Base-by-base conservation (phyloP, 1,140 invertebrate species). In the Oryctes rhinoceros region DNA sequence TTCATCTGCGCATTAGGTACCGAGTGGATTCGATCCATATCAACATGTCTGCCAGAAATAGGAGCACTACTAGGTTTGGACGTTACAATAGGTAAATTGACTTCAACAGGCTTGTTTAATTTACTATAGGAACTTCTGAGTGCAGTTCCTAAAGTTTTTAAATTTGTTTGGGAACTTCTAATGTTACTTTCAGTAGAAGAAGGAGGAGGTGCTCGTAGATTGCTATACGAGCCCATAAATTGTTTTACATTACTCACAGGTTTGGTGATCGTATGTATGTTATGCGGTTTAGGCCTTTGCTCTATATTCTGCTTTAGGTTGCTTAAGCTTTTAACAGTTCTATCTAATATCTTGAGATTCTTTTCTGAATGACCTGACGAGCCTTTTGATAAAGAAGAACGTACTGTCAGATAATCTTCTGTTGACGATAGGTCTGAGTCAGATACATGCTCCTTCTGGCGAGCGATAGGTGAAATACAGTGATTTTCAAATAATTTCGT, bases 51-150 rank as follows among this genome's bases (percentile, higher is more conserved):
- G 24, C 11, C 24, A 24, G 65, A 71, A 71, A 71, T 71, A 24
- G 75, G 75, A 11, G 47, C 75, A 48, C 44, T 59, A 47, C 20
- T 44, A 62, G 37, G 53, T 76, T 79, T 80, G 20, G 84, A 80
- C 18, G 81, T 81, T 49, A 80, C 76, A 39, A 85, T 79, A 13
- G 86, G 85, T 75, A 86, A 83, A 81, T 83, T 82, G 37, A 82
- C 79, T 49, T 83, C 85, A 30, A 85, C 83, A 10, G 86, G 86
- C 49, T 81, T 44, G 9, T 44, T 83, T 49, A 86, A 76, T 80
- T 83, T 85, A 4, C 84, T 85, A 71, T 86, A 86, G 3, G 86
- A 86, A 6, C 83, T 82, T 78, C 83, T 85, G 67, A 86, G 76
- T 67, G 82, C 81, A 2, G 81, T 59, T 30, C 81, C 80, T 81